Evolutionary conservation across 1,140 invertebrate genomes (phyloP), one percentile per base, ranked within the genome.

Genomic region (Drosophila takahashii): DNA sequence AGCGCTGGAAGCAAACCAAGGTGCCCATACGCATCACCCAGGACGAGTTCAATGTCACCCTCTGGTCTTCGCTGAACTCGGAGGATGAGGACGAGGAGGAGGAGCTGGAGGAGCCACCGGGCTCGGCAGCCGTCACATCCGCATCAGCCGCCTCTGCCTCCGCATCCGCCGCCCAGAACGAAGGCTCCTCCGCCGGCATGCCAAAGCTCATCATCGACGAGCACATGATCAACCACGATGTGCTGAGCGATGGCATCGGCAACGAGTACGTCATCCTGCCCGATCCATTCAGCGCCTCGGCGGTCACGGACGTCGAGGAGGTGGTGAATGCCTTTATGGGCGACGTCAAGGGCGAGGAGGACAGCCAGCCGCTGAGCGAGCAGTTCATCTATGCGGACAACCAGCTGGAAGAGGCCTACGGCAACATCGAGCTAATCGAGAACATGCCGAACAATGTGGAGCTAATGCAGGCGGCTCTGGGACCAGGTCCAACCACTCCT

Each of bases 261-360:
- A 89, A 90, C 47, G 87, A 90, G 47, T 90, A 90, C 58, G 87
- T 90, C 13, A 90, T 90, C 50, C 70, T 90, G 22, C 87, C 87
- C 5, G 87, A 90, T 77, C 87, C 87, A 5, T 90, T 90, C 16
- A 90, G 77, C 27, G 80, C 77, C 7, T 65, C 79, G 0, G 80
- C 89, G 2, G 87, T 87, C 0, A 89, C 79, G 2, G 83, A 87
- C 44, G 87, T 90, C 10, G 85, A 89, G 45, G 87, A 90, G 64
- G 87, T 90, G 29, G 81, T 90, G 0, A 90, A 81, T 45, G 87
- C 87, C 54, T 81, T 77, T 79, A 81, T 90, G 75, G 67, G 54
- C 29, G 83, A 90, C 52, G 76, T 72, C 11, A 85, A 83, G 26
- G 79, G 77, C n/a, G 84, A 85, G 44, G 80, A 84, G 22, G 78